A percentile compares a stretch with the other conserved stretches of the same genome.
Conservation (phyloP, 30 jellyfish, hydroid and myxozoan genomes). For the Sanderia malayensis region DNA sequence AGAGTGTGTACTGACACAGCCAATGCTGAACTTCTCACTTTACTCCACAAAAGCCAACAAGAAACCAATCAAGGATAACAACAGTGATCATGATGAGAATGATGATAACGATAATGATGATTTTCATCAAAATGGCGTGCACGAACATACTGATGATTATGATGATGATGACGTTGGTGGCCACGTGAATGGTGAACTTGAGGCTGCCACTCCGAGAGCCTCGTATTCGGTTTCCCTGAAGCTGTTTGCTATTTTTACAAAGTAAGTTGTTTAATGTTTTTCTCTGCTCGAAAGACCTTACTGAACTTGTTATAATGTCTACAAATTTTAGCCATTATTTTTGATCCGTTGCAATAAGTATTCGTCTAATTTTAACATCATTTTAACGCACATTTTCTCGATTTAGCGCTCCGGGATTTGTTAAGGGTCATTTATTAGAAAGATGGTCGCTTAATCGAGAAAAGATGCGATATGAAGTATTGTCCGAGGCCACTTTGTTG, state of each 20-base stretch:
- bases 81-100: constrained; percentile 17
- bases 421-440: too few species aligned
- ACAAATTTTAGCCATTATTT: too few species aligned
- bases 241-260: constrained; percentile 71
- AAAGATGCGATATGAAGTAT: too few species aligned
- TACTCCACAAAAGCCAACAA: constrained; percentile 55
- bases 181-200: not conserved
- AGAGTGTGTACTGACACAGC: constrained; percentile 80
- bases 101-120: constrained; percentile 48
- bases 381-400: too few species aligned
- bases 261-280: constrained; percentile 31
- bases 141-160: constrained; percentile 15
- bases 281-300: too few species aligned
- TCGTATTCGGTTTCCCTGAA: constrained; percentile 49
- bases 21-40: constrained; percentile 74
- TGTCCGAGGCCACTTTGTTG: too few species aligned
- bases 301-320: too few species aligned
- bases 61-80: constrained; percentile 18
- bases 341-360: too few species aligned
- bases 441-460: too few species aligned
- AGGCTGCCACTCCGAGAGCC: constrained; percentile 3
- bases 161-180: not conserved
- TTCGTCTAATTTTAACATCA: too few species aligned
- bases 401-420: too few species aligned
- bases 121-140: constrained; percentile 30